Conservation (phyloP, 2,888 invertebrate genomes). For the Agriopis marginaria region DNA sequence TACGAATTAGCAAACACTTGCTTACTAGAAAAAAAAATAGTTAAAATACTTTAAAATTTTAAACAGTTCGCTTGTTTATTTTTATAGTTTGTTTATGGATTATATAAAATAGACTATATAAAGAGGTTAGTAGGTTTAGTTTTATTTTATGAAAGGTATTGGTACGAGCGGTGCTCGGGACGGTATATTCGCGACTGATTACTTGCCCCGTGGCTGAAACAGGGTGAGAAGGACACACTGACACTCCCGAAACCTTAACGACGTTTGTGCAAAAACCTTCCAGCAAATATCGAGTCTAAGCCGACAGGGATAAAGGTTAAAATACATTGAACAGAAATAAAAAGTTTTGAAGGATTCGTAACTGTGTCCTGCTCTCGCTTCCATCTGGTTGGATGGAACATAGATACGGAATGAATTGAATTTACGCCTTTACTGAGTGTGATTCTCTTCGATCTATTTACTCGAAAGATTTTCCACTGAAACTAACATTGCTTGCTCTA, state of each 20-base stretch:
- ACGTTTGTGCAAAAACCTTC: conserved; percentile 51
- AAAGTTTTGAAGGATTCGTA: conserved; percentile 76
- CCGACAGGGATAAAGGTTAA: conserved; percentile 11
- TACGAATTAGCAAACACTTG: conserved; percentile 47
- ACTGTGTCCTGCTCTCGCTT: conserved; percentile 72
- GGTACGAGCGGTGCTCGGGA: conserved; percentile 74
- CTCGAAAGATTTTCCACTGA: conserved; percentile 53
- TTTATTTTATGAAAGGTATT: conserved; percentile 50
- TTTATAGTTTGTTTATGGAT: conserved; percentile 6
- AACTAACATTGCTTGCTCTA: conserved; percentile 28
- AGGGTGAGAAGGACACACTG: conserved; percentile 81
- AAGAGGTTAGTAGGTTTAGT: conserved; percentile 47
- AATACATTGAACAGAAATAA: conserved; percentile 45
- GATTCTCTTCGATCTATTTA: conserved; percentile 57
- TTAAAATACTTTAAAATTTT: conserved; percentile 20
- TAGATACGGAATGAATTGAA: conserved; percentile 82
- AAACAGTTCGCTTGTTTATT: conserved; percentile 4
- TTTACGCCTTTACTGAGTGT: conserved; percentile 69
- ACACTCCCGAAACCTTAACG: conserved; percentile 50
- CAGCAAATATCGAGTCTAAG: conserved; percentile 48
- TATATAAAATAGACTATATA: conserved; percentile 32
- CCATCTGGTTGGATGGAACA: conserved; percentile 78
- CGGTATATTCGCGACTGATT: conserved; percentile 83
- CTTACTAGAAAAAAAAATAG: conserved; percentile 43
- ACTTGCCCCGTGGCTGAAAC: conserved; percentile 68